These are phyloP conservation scores for Copsychus sechellarum DNA, from an alignment of 2,113 vertebrate genomes.

Conservation along the genomic window DNA sequence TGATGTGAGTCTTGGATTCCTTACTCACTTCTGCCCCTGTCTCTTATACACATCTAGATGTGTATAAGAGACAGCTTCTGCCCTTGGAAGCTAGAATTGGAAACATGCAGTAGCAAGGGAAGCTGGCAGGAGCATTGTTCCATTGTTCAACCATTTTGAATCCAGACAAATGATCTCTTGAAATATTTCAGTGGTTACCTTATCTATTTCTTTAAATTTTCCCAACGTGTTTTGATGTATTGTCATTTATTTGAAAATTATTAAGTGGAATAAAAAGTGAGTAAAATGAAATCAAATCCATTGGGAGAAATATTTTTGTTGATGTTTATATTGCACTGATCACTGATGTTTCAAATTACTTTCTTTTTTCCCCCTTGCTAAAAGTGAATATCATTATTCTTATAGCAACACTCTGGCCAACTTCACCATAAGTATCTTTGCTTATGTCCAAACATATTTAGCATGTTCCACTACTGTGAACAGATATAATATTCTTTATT, in stretches of 20 bases:
- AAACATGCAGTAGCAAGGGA: background rate
- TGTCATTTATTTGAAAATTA: background rate
- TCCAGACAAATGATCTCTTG: rapidly evolving
- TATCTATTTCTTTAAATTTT: background rate
- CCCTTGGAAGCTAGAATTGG: background rate
- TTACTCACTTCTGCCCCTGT: background rate
- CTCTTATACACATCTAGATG: too few species aligned
- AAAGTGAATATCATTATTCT: background rate
- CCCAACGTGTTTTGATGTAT: background rate
- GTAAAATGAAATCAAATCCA: background rate
- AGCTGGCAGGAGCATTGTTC: background rate
- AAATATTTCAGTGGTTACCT: background rate
- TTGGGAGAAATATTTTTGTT: background rate
- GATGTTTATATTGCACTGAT: background rate
- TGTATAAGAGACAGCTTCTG: too few species aligned
- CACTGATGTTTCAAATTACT: background rate
- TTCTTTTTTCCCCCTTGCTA: background rate
- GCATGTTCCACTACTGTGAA: background rate
- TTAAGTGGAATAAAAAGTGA: background rate
- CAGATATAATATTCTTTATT: background rate
- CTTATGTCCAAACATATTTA: background rate
- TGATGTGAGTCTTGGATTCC: background rate
- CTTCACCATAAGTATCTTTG: background rate
- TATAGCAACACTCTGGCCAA: background rate
- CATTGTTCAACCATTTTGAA: background rate